phyloP scores from a whole-genome alignment of 2,113 vertebrate genomes.

The Eidolon helvum region DNA sequence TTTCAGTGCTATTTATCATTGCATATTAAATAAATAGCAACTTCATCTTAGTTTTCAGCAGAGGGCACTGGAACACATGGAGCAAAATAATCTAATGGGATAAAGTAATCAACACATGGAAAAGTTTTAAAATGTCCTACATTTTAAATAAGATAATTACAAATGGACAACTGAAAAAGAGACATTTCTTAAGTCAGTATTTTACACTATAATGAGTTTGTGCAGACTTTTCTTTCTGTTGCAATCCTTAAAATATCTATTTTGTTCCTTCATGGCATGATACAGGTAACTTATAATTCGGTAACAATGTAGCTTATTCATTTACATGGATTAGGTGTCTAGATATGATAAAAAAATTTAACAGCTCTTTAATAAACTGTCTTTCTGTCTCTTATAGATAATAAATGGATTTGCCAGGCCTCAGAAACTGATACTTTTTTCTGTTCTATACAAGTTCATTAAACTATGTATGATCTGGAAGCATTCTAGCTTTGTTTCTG shows the following conservation, averaged over 20 bases:
- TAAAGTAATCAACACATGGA: neutral
- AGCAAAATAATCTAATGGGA: neutral
- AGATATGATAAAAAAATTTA: conserved; percentile 5
- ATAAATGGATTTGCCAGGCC: neutral
- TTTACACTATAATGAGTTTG: neutral
- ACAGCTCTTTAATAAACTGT: conserved; percentile 28
- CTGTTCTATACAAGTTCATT: conserved; percentile 15
- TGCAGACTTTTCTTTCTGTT: neutral
- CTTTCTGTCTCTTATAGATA: conserved; percentile 23
- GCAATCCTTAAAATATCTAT: neutral
- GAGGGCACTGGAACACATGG: neutral
- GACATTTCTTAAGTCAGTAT: neutral
- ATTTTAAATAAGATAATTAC: neutral
- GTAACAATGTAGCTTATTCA: neutral
- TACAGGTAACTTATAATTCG: neutral
- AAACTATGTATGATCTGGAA: neutral
- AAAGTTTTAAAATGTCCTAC: neutral
- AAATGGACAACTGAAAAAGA: neutral
- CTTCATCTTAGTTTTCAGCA: neutral
- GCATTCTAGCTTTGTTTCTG: neutral
- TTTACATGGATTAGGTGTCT: conserved; percentile 18
- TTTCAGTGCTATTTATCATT: neutral
- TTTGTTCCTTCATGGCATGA: neutral
- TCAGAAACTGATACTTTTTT: neutral
- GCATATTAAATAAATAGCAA: neutral